phyloP scores from a whole-genome alignment of 2,797 vertebrate genomes.

The Sebastes vulpes region DNA sequence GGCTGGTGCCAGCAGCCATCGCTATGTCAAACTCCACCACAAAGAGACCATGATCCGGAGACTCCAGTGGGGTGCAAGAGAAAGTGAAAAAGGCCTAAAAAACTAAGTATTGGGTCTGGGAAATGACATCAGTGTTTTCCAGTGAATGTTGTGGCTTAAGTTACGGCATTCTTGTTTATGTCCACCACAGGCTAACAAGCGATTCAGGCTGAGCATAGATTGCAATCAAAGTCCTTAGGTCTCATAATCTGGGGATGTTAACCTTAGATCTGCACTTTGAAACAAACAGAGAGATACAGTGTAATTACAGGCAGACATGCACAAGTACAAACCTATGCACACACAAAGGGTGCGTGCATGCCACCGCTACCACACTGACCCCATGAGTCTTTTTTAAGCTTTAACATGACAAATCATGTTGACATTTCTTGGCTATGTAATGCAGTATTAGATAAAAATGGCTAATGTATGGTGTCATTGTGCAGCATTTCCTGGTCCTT shows the following conservation, averaged over 20 bases:
- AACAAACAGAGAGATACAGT: slow-evolving; percentile 11
- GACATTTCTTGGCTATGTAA: neutral
- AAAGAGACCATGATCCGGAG: slow-evolving; percentile 50
- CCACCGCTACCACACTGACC: neutral
- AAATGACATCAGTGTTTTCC: slow-evolving; percentile 73
- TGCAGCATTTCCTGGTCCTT: slow-evolving; percentile 44
- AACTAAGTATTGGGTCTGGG: slow-evolving; percentile 15
- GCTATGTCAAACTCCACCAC: slow-evolving; percentile 70
- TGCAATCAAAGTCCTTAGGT: slow-evolving; percentile 35
- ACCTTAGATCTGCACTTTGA: slow-evolving; percentile 33
- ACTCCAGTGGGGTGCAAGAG: slow-evolving; percentile 5
- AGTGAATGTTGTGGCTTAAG: slow-evolving; percentile 48
- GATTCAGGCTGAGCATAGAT: slow-evolving; percentile 27
- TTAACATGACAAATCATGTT: neutral
- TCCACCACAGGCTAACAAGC: slow-evolving; percentile 39
- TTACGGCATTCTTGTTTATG: slow-evolving; percentile 39
- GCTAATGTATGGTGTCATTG: slow-evolving; percentile 28
- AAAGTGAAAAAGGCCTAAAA: slow-evolving; percentile 22
- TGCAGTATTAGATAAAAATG: slow-evolving; percentile 12
- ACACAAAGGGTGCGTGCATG: neutral
- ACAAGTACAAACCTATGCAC: neutral
- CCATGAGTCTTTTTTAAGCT: neutral
- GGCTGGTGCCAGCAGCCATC: slow-evolving; percentile 69
- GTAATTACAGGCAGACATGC: slow-evolving; percentile 2
- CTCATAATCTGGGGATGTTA: slow-evolving; percentile 31